Base-by-base conservation (phyloP, 2,888 invertebrate species). In the Thysanoteuthis rhombus region DNA sequence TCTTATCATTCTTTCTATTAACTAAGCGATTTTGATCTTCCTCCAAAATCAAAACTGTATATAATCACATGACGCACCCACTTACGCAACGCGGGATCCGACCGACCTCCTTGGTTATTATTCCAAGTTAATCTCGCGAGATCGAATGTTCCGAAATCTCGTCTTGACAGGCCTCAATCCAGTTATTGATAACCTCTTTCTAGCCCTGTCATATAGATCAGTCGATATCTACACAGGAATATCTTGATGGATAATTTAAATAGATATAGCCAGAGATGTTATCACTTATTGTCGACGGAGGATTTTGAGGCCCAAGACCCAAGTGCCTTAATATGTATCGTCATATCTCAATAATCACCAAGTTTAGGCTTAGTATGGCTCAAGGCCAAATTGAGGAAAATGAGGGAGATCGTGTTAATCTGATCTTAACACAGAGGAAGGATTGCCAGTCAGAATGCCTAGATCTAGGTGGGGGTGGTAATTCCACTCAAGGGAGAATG, bases 161-260 rank as follows among this genome's bases (percentile, higher is more conserved):
- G 75, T 75, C 75, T 75, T 75, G 75, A 75, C 75, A 75, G n/a
- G 75, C 75, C n/a, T 75, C 75, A 75, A 75, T 75, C 75, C n/a
- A 10, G 75, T 75, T 75, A 75, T 36, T 75, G 75, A 75, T 75
- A 75, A 75, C 75, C 75, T 75, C n/a, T n/a, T 75, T n/a, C 75
- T 75, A 75, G 75, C 75, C 75, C 19, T 75, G 75, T 75, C 75
- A 75, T 75, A n/a, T 75, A 75, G 75, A 75, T 75, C 75, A 75
- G 36, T 75, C 19, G n/a, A 36, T 75, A 75, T 75, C n/a, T n/a
- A n/a, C 75, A 36, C 75, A 36, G n/a, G 36, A 75, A n/a, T 75
- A 75, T 75, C 75, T 75, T 75, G n/a, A 19, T n/a, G 75, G 75
- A 75, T 75, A 75, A 12, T 75, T n/a, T 12, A 36, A n/a, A n/a